Base-by-base conservation (phyloP, 2,888 invertebrate species). In the Papilio elwesi region DNA sequence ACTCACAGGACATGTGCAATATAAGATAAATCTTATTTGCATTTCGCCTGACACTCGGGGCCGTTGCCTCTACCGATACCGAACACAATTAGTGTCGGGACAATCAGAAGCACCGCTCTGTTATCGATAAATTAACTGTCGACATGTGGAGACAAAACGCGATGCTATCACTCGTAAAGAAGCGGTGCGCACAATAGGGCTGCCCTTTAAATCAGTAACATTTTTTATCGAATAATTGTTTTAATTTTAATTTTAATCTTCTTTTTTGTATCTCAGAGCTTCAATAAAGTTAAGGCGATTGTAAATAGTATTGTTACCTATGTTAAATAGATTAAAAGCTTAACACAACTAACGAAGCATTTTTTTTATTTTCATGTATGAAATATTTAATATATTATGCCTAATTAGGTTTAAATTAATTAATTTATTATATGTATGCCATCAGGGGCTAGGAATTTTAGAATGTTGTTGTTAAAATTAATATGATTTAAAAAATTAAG, bases 41-140 rank as follows among this genome's bases (percentile, higher is more conserved):
- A 87, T 89, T 78, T 82, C 77, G 78, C 80, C 78, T 80, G 85
- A 78, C 81, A 81, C 80, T 85, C 85, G 59, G 9, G 85, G 87
- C 83, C 81, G 79, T 82, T 81, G 81, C 79, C 74, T 77, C 63
- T 74, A 80, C 84, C 86, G 90, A 88, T 90, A 88, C 81, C 80
- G 83, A 80, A 85, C 88, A 90, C 91, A 92, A 92, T 92, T 92
- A 92, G 91, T 89, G 92, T 90, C 90, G 86, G 80, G 76, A 79
- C 82, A 86, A 89, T 88, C 88, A 86, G 85, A 87, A 69, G 84
- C 78, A 76, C 81, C 84, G 82, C 79, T 70, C 79, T 74, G 74
- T 84, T 89, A 87, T 89, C 90, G 89, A 90, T 90, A 88, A 88
- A 89, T 80, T 83, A 84, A 80, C 77, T 76, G 78, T 82, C 84